Percentiles rank a stretch among this genome's conserved stretches.
Conservation (phyloP, 2,113 vertebrate species). For the Petromus typicus region DNA sequence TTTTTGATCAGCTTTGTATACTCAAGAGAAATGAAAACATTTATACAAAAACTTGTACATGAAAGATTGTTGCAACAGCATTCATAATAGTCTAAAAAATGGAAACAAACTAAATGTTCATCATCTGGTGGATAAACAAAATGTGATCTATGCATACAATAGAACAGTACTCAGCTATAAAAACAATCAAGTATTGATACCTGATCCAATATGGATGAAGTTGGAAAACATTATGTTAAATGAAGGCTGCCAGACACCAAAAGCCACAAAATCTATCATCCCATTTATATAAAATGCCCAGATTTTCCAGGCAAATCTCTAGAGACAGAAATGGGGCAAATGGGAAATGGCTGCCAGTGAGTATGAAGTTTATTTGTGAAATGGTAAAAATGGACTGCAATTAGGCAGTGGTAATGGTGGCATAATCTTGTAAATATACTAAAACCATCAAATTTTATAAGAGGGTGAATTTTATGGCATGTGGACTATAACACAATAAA, state of each 20-base stretch:
- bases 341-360: not conserved
- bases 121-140: not conserved
- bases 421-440: not conserved
- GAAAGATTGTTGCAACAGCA: not conserved
- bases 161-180: not conserved
- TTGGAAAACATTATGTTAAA: not conserved
- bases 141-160: not conserved
- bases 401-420: not conserved
- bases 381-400: not conserved
- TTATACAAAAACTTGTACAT: not conserved
- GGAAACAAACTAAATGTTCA: not conserved
- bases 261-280: not conserved
- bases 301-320: not conserved
- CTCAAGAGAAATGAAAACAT: not conserved
- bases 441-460: not conserved
- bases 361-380: not conserved
- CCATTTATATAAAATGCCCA: not conserved
- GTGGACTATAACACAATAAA: constrained; percentile 20
- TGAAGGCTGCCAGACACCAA: not conserved
- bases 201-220: not conserved
- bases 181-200: not conserved
- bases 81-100: not conserved
- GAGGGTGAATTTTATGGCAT: not conserved
- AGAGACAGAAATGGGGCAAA: not conserved
- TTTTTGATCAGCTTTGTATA: not conserved